Conservation (phyloP, 2,888 invertebrate species). For the Cephus pygmeus region DNA sequence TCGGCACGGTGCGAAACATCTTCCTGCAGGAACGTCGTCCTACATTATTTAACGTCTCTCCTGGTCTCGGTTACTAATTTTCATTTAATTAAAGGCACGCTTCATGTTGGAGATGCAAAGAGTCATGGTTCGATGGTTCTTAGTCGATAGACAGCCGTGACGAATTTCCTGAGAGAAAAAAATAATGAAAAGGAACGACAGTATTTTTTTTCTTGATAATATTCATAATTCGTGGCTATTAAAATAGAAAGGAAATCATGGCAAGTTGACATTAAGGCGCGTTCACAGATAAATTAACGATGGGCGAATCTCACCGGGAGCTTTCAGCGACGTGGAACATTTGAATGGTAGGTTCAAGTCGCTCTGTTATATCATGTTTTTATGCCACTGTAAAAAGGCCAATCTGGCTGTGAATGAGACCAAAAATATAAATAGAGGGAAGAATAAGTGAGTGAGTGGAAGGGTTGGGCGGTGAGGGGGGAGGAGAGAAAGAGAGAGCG, state of each 20-base stretch:
- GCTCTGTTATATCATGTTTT: constrained; percentile 28
- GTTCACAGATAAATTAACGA: background rate
- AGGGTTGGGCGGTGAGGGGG: too few species aligned
- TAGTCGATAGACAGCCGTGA: background rate
- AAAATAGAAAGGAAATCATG: background rate
- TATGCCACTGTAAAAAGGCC: constrained; percentile 26
- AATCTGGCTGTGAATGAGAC: constrained; percentile 18
- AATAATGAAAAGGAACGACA: background rate
- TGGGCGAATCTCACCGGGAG: background rate
- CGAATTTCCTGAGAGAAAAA: background rate
- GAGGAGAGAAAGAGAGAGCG: too few species aligned
- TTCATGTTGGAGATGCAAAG: background rate
- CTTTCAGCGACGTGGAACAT: background rate
- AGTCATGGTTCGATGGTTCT: background rate
- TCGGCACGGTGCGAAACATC: constrained; percentile 27
- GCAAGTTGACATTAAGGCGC: background rate
- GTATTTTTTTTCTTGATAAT: background rate
- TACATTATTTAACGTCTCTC: constrained; percentile 18
- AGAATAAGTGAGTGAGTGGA: background rate
- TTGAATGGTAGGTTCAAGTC: background rate
- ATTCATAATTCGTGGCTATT: background rate
- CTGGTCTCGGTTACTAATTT: background rate
- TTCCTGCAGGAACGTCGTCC: constrained; percentile 20
- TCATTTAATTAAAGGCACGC: background rate
- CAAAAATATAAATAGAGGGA: constrained; percentile 18